Evolutionary conservation across 1,140 invertebrate species (phyloP), one percentile per base, ranked within the genome.

Genomic region (Drosophila subpulchrella): DNA sequence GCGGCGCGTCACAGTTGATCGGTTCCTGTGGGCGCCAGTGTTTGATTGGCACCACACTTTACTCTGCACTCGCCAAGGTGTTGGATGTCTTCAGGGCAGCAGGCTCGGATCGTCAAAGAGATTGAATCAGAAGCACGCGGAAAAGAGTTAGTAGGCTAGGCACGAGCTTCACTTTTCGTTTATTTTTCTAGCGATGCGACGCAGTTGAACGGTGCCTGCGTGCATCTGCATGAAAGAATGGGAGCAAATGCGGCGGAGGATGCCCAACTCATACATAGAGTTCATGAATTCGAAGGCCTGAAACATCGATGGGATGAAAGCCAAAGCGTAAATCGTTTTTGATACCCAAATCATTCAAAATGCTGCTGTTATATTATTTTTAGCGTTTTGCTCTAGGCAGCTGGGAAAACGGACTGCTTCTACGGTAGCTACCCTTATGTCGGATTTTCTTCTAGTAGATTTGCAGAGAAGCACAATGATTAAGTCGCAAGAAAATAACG

Each of bases 171-270:
- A 75, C 73, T 72, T 88, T 78, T 65, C 57, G 75, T 83, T 79
- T 79, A 53, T 81, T 86, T 86, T 82, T 48, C 15, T 78, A 91
- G 90, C 85, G 62, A 78, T 88, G 77, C 75, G 63, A 59, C 70
- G 72, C 85, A 91, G 90, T 91, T 90, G 90, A 91, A 32, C 90
- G 75, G 90, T 91, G 67, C 90, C 90, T 91, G 90, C 72, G 75
- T 65, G 72, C 78, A 77, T 91, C 63, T 53, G 77, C 62, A 65
- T 62, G 38, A 41, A 42, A 53, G 44, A 46, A 17, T 10, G 24
- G n/a, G 17, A 38, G 2, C 58, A 24, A 32, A 15, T 12, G 24
- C 10, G 24, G 15, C 3, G 32, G 12, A 65, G 10, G 20, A 36
- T 27, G 20, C n/a, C 12, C 13, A 11, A 24, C 4, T 10, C 13